Evolutionary conservation across 2,797 vertebrate species (phyloP), one percentile per base, ranked within the genome.

Genomic region (Spea hammondii): DNA sequence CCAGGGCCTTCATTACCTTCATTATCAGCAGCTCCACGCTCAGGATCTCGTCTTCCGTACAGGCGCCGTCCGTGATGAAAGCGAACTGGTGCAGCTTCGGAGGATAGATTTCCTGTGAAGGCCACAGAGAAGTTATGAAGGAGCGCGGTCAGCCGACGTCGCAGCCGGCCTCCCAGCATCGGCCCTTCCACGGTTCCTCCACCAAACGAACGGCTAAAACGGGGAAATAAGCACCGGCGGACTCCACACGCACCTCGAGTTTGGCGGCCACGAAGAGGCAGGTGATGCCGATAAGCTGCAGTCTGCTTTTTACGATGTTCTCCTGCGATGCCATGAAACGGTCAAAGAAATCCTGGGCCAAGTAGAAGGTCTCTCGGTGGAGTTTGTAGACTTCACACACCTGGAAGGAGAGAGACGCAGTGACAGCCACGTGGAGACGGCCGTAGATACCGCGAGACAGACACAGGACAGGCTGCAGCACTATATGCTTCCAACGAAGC

Each of bases 261-360:
- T 99, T 99, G 83, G 97, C 96, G 80, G 96, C 97, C 53, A 99
- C 94, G 86, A 99, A 99, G 75, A 99, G 91, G 83, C 94, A 94
- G 4, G 96, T 93, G 82, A 99, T 96, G 70, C 98, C 98, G 50
- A 98, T 95, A 79, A 99, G 96, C 86, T 99, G 98, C 83, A 99
- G 86, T 8, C 94, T 92, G 0, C 94, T 94, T 86, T 98, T 99
- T 69, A 94, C 90, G 60, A 98, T 87, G 9, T 97, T 93, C 49
- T 91, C 92, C 85, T 99, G 96, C 0, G 95, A 97, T 57, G 95
- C 94, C 97, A 99, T 98, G 88, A 97, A 99, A 8, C 97, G 94
- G 85, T 99, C 98, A 48, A 99, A 97, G 91, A 95, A 98, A 86
- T 99, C 95, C 88, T 98, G 97, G 17, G 95, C 95, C 82, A 99